phyloP scores from a whole-genome alignment of 2,113 vertebrate species.

The Alosa alosa region DNA sequence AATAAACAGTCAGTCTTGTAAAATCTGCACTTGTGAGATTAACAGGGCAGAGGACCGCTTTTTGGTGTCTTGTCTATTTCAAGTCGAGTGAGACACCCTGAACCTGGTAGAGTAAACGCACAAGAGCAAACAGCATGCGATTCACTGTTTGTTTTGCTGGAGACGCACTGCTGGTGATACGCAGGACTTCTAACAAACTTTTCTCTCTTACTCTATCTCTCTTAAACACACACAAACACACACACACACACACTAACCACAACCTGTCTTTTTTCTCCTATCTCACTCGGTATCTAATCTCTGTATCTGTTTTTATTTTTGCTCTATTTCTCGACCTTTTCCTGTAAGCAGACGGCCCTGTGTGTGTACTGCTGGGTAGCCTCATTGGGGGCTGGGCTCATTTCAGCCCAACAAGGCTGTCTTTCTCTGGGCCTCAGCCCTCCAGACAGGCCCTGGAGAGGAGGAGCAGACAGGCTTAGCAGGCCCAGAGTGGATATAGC shows the following conservation, averaged over 20 bases:
- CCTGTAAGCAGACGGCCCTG: neutral
- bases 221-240: neutral
- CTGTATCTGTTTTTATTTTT: neutral
- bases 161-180: neutral
- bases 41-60: neutral
- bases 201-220: neutral
- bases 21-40: slow-evolving; percentile 26
- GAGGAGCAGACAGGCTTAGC: neutral
- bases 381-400: slow-evolving; percentile 35
- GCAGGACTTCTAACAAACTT: neutral
- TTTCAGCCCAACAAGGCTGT: slow-evolving; percentile 35
- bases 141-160: neutral
- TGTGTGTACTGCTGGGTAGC: slow-evolving; percentile 10
- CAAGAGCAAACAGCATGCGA: neutral
- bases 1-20: slow-evolving; percentile 37
- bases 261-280: neutral
- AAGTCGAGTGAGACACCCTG: neutral
- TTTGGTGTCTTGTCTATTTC: slow-evolving; percentile 15
- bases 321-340: neutral
- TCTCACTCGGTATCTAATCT: neutral
- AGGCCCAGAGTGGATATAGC: slow-evolving; percentile 2
- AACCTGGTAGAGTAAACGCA: neutral
- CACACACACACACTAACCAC: neutral
- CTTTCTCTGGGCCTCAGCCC: slow-evolving; percentile 31
- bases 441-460: slow-evolving; percentile 28